A percentile compares a stretch with the other conserved stretches of the same genome.
Evolutionary conservation across 2,888 invertebrate genomes (phyloP).

Genomic region (Drosophila anceps): DNA sequence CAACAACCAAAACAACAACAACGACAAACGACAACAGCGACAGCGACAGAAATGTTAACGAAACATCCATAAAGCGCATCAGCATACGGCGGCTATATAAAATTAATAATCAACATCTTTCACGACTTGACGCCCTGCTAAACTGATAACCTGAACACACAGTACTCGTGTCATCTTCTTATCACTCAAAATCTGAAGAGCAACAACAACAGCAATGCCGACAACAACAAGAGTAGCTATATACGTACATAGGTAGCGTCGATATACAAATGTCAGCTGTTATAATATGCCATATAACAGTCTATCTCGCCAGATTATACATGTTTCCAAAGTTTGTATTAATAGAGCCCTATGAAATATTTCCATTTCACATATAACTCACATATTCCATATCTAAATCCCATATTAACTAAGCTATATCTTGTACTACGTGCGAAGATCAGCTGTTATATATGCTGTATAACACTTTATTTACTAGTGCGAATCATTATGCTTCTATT

Average conservation of each 20-base stretch:
- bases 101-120: constrained; percentile 45
- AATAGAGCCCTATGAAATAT: neutral
- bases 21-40: constrained; percentile 11
- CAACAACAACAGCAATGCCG: neutral
- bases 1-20: constrained; percentile 12
- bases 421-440: too few relatives aligned
- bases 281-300: neutral
- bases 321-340: neutral
- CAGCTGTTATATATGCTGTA: neutral
- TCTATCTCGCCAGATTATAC: neutral
- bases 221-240: neutral
- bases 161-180: constrained; percentile 35
- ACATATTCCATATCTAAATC: neutral
- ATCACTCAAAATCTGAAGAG: constrained; percentile 45
- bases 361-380: neutral
- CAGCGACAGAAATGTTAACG: constrained; percentile 24
- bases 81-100: constrained; percentile 36
- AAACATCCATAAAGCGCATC: constrained; percentile 31
- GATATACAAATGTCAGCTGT: constrained; percentile 8
- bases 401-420: neutral
- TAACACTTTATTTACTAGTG: too few relatives aligned
- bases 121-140: constrained; percentile 48
- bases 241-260: neutral
- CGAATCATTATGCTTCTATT: too few relatives aligned
- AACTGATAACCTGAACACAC: constrained; percentile 54